Base-by-base conservation (phyloP, 2,113 vertebrate genomes). In the Tinamus guttatus region DNA sequence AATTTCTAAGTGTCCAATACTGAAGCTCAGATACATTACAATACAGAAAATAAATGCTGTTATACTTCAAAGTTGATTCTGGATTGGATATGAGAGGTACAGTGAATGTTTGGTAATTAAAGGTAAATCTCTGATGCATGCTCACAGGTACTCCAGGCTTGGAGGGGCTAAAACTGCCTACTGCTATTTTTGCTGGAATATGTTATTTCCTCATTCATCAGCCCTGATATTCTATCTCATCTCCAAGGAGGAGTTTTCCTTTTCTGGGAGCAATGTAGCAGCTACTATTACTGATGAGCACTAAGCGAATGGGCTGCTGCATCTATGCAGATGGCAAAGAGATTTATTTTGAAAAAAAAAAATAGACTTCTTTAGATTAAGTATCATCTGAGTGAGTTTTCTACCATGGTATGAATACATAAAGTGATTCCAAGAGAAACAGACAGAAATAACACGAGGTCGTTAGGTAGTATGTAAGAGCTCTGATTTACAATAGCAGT, bases 311-410 rank as follows among this genome's bases (percentile, higher is more conserved):
- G 62, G 36, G 68, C 28, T 82, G 21, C 63, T 70, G 52, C 5
- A 45, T 74, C 80, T 81, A 47, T 52, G 90, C 60, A 25, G 30
- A 25, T 64, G 43, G 27, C 0, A 0, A 70, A 70, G 49, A 83
- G 51, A 86, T 86, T 90, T 81, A 32, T 63, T 65, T 86, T 51
- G 32, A 90, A 87, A 65, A 68, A 87, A 90, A 87, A 65, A 68
- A 87, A 28, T 5, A 8, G 1, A 80, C 13, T 30, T 64, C 74
- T 85, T 85, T 22, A 87, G 54, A 87, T 85, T 73, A 77, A 91
- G 15, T 56, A 32, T 43, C 40, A 32, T 43, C 40, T 76, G 32
- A 65, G 40, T 40, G 62, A 82, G 25, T 89, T 93, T 95, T 76
- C 65, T 40, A 14, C 43, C 5, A 2, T 7, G 5, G 12, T n/a